phyloP scores from a whole-genome alignment of 92 coral and sea anemone species.

The Palythoa grandis region DNA sequence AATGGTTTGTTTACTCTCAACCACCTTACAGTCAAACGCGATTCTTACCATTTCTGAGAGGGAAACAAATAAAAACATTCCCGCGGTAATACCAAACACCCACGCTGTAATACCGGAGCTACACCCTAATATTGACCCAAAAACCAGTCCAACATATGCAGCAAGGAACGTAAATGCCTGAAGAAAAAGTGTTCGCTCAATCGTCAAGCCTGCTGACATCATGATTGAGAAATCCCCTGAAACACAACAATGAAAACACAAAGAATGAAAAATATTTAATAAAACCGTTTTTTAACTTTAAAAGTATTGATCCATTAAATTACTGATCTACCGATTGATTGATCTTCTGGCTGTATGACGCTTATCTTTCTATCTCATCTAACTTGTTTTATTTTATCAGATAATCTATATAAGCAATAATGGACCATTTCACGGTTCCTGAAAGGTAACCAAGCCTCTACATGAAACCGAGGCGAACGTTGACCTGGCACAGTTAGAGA shows the following conservation, averaged over 20 bases:
- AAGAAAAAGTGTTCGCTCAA: constrained; percentile 56
- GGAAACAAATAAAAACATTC: constrained; percentile 77
- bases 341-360: too few relatives aligned
- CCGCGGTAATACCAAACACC: constrained; percentile 81
- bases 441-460: too few relatives aligned
- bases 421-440: too few relatives aligned
- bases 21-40: too few relatives aligned
- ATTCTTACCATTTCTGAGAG: constrained; percentile 75
- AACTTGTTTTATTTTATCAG: too few relatives aligned
- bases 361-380: too few relatives aligned
- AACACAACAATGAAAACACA: not conserved
- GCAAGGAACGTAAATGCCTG: constrained; percentile 53
- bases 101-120: constrained; percentile 67
- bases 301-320: not conserved
- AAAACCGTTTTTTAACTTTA: not conserved
- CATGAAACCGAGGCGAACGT: too few relatives aligned
- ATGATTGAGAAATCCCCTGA: constrained; percentile 80
- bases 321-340: too few relatives aligned
- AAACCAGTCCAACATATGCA: constrained; percentile 67
- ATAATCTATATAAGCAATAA: too few relatives aligned
- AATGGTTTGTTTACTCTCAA: too few relatives aligned
- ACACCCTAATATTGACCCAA: constrained; percentile 72
- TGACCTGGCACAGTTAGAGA: too few relatives aligned
- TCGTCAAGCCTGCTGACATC: constrained; percentile 62
- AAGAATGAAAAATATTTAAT: too few relatives aligned